Percentiles rank a stretch among this genome's conserved stretches.
Conservation (phyloP, 2,888 invertebrate genomes). For the Auanema sp. region DNA sequence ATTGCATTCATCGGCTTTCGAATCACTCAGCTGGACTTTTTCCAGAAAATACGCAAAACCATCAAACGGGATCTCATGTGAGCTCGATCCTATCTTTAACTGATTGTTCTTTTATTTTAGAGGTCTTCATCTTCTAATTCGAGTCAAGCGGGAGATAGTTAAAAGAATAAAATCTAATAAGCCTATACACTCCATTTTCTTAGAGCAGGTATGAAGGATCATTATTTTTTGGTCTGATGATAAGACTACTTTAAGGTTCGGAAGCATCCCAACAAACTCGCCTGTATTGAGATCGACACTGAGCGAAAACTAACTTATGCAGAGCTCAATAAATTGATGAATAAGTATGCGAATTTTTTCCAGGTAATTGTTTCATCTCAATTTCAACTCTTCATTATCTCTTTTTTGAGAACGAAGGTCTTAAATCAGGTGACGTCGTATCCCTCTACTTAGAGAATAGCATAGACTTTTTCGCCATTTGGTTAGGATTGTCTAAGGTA, state of each 20-base stretch:
- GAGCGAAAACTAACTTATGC: conserved; percentile 50
- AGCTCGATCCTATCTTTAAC: conserved; percentile 17
- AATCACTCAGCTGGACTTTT: conserved; percentile 12
- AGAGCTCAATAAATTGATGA: conserved; percentile 53
- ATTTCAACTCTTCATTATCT: neutral
- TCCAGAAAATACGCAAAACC: conserved; percentile 32
- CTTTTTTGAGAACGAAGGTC: conserved; percentile 42
- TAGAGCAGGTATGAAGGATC: conserved; percentile 31
- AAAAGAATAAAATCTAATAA: conserved; percentile 38
- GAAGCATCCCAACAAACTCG: conserved; percentile 36
- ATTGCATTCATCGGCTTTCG: conserved; percentile 12
- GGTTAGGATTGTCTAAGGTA: conserved; percentile 88
- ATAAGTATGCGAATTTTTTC: conserved; percentile 60
- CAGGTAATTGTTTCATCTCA: conserved; percentile 27
- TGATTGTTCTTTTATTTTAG: no score
- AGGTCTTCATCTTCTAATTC: no score
- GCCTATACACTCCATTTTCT: conserved; percentile 57
- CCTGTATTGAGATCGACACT: conserved; percentile 50
- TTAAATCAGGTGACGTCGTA: conserved; percentile 78
- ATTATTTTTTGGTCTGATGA: neutral
- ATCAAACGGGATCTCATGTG: conserved; percentile 56
- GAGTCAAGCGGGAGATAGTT: conserved; percentile 43
- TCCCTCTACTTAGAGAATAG: conserved; percentile 88
- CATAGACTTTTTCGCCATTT: conserved; percentile 85
- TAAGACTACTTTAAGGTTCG: conserved; percentile 20